phyloP scores from a whole-genome alignment of 2,797 vertebrate species.

The Phoeniculus purpureus region DNA sequence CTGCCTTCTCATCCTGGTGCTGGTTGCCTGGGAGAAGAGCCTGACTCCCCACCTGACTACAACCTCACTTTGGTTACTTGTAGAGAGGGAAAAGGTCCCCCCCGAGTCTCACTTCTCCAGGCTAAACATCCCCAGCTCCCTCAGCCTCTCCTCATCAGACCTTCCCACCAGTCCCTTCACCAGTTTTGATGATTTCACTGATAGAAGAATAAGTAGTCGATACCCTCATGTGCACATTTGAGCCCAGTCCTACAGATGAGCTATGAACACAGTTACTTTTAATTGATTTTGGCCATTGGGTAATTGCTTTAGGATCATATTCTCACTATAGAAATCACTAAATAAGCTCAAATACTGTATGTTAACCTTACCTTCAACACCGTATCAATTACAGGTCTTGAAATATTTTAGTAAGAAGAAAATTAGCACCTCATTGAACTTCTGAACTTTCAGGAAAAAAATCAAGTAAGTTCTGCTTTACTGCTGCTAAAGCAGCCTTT shows the following conservation, averaged over 20 bases:
- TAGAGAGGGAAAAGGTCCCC: too few species aligned
- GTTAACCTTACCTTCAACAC: not conserved
- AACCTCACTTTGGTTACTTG: too few species aligned
- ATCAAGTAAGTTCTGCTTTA: not conserved
- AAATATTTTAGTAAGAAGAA: not conserved
- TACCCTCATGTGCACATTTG: fast-evolving
- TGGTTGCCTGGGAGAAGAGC: too few species aligned
- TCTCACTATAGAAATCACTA: not conserved
- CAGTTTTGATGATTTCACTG: not conserved
- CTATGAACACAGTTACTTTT: fast-evolving
- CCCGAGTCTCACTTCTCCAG: too few species aligned
- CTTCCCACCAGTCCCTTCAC: too few species aligned
- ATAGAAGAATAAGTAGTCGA: not conserved
- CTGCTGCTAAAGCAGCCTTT: not conserved
- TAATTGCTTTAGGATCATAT: not conserved
- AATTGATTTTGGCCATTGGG: not conserved
- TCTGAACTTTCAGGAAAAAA: fast-evolving
- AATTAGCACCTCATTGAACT: fast-evolving
- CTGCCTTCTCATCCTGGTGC: too few species aligned
- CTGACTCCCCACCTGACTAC: too few species aligned
- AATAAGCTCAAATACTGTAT: not conserved
- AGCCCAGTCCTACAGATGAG: not conserved
- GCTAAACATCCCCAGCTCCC: too few species aligned
- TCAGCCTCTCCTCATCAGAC: too few species aligned
- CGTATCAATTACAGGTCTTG: not conserved